Conservation (phyloP, 2,888 invertebrate species). For the Pseudolycoriella hygida region DNA sequence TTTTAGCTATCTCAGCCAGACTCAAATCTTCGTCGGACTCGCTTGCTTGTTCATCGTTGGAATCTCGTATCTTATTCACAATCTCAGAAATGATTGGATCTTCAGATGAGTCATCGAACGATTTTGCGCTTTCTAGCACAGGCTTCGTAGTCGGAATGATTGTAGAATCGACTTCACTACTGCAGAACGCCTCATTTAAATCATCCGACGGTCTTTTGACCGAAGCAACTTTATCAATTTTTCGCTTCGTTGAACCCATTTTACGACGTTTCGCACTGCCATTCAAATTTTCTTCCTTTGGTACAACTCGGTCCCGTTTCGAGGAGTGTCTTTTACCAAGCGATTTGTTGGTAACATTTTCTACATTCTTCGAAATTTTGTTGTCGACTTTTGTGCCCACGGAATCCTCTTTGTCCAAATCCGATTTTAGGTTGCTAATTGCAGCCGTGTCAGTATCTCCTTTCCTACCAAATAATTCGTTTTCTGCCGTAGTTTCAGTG, state of each 20-base stretch:
- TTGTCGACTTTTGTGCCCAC: no score
- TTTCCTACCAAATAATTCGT: no score
- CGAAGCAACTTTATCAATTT: not conserved
- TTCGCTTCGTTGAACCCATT: not conserved
- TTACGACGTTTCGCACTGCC: not conserved
- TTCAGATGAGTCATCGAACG: conserved; percentile 3
- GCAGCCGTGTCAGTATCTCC: no score
- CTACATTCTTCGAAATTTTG: no score
- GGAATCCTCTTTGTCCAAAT: no score
- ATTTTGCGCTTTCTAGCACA: not conserved
- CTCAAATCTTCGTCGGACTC: conserved; percentile 23
- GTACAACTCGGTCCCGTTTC: no score
- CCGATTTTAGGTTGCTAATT: no score
- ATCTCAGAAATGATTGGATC: conserved; percentile 6
- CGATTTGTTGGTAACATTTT: no score
- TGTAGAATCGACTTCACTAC: not conserved
- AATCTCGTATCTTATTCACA: conserved; percentile 6
- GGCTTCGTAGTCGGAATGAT: not conserved
- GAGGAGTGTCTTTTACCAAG: no score
- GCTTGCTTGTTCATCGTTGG: not conserved
- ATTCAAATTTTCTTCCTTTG: no score
- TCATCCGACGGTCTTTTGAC: no score
- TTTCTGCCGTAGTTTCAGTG: no score
- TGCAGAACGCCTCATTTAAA: not conserved
- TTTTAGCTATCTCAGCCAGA: conserved; percentile 26